Evolutionary conservation across 2,113 vertebrate species (phyloP).

Genomic region (Phaethon lepturus): DNA sequence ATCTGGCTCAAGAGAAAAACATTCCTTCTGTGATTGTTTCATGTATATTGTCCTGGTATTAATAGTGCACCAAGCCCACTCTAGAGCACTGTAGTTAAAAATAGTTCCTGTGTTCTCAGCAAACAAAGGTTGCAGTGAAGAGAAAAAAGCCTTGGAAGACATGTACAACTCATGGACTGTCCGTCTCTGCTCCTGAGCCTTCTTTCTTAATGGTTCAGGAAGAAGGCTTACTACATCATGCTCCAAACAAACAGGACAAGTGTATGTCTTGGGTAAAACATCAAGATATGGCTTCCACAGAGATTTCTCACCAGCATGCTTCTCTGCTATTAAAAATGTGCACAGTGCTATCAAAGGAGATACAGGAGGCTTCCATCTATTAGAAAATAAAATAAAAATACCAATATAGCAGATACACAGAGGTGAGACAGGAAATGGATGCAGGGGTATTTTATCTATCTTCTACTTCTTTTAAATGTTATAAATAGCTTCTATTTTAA

Average conservation of each 20-base stretch:
- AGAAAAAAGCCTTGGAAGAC: constrained; percentile 80
- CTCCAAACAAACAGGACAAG: constrained; percentile 84
- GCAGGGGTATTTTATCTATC: not conserved
- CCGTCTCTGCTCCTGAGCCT: constrained; percentile 80
- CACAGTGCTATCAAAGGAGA: constrained; percentile 89
- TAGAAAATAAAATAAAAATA: not conserved
- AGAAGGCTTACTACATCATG: constrained; percentile 75
- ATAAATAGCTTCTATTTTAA: constrained; percentile 7
- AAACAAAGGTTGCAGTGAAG: constrained; percentile 87
- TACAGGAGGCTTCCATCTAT: constrained; percentile 77
- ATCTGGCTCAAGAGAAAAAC: constrained; percentile 83
- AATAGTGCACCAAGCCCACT: constrained; percentile 95
- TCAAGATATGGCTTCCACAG: constrained; percentile 90
- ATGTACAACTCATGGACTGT: constrained; percentile 74
- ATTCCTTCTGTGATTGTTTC: constrained; percentile 69
- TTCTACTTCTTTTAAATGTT: not conserved
- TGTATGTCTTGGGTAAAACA: constrained; percentile 84
- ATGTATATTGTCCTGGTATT: constrained; percentile 94
- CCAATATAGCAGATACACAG: not conserved
- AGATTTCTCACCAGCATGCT: constrained; percentile 76
- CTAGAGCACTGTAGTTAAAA: constrained; percentile 83
- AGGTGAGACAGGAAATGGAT: not conserved
- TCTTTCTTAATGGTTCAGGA: constrained; percentile 71
- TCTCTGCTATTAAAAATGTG: constrained; percentile 89
- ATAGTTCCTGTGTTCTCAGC: constrained; percentile 66